phyloP scores from a whole-genome alignment of 2,888 invertebrate species.

The Drosophila engyochracea region DNA sequence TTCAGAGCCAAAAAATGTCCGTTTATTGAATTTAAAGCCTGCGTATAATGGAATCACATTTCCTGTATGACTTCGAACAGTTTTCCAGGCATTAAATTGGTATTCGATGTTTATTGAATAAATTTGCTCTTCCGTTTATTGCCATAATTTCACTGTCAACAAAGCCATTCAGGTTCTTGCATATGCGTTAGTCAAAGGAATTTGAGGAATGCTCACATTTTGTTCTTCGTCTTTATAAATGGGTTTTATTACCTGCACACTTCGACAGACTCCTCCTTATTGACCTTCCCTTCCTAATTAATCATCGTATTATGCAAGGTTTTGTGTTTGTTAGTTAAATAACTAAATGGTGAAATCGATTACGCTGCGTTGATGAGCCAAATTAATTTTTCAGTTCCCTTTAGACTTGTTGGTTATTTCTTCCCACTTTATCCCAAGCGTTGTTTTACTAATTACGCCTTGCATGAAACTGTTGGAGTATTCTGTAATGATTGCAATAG shows the following conservation, averaged over 20 bases:
- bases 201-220: neutral
- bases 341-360: neutral
- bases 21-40: neutral
- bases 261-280: neutral
- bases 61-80: neutral
- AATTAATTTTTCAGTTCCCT: neutral
- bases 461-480: neutral
- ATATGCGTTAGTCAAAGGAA: neutral
- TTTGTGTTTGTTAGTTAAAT: neutral
- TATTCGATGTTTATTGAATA: neutral
- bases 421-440: neutral
- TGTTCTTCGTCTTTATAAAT: neutral
- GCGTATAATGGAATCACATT: neutral
- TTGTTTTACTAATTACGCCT: neutral
- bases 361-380: neutral
- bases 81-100: neutral
- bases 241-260: neutral
- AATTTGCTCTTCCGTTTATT: neutral
- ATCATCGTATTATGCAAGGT: neutral
- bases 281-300: neutral
- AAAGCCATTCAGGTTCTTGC: neutral
- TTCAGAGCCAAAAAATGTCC: neutral
- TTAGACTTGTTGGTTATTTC: neutral
- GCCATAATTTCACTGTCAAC: neutral
- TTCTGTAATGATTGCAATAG: neutral